Evolutionary conservation across 2,888 invertebrate genomes (phyloP), one percentile per base, ranked within the genome.

Genomic region (Galerucella pusilla): DNA sequence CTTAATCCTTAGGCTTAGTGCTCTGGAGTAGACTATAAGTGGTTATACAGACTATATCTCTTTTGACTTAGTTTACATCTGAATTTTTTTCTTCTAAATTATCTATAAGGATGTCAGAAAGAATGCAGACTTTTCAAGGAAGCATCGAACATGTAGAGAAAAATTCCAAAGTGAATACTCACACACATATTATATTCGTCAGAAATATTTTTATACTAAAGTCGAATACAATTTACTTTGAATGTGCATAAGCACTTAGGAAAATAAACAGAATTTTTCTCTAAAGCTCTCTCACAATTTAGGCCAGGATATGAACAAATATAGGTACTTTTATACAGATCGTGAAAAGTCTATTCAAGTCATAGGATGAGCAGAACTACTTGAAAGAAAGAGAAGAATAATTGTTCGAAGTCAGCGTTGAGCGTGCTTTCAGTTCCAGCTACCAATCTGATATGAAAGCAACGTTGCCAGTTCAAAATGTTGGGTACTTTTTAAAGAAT

Each of bases 211-310:
- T 66, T 25, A 7, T 61, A 16, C 45, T 63, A 59, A 71, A 67
- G 75, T 66, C 71, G 67, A 63, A 75, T 75, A 71, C 75, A 75
- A 71, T 71, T 75, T 71, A 59, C 68, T 71, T 71, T 68, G 71
- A 68, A 75, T 75, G 71, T 75, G 71, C 60, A 75, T 74, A 74
- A 75, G 74, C 75, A 74, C 73, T 75, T 66, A 72, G 70, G 69
- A 72, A 75, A 77, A 75, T 75, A 77, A 74, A 75, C 74, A 75
- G 35, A 69, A 74, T 71, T 72, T 77, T 77, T 66, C 67, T 68
- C 65, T 75, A n/a, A n/a, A n/a, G n/a, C n/a, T n/a, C n/a, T 68
- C 65, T 75, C 71, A 35, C 42, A 68, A 73, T 68, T 67, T 75
- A 65, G 54, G 60, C 59, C 60, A 57, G 68, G 69, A 71, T 74